A percentile compares a stretch with the other conserved stretches of the same genome.
phyloP scores from a whole-genome alignment of 2,888 invertebrate species.

The Cylloceria caligata region DNA sequence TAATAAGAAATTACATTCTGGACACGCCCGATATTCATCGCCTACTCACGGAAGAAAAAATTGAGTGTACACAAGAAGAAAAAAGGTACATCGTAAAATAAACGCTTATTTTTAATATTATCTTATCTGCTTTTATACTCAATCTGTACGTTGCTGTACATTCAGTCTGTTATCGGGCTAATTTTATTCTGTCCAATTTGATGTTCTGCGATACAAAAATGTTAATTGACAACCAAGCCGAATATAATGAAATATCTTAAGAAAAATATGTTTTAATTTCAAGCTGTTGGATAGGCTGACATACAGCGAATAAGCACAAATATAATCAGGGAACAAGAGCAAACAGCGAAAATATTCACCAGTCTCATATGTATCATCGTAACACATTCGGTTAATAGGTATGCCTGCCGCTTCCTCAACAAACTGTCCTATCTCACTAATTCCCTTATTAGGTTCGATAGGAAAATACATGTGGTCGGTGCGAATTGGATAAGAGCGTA shows the following conservation, averaged over 20 bases:
- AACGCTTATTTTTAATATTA: not conserved
- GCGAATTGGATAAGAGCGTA: conserved; percentile 64
- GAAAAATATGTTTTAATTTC: not conserved
- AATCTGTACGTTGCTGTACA: too few relatives aligned
- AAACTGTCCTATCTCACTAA: conserved; percentile 59
- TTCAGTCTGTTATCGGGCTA: too few relatives aligned
- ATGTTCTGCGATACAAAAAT: not conserved
- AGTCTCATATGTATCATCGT: not conserved
- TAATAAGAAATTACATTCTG: conserved; percentile 59
- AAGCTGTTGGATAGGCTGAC: not conserved
- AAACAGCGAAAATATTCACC: not conserved
- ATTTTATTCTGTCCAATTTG: too few relatives aligned
- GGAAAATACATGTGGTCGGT: conserved; percentile 56
- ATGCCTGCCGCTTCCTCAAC: conserved; percentile 52
- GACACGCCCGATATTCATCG: conserved; percentile 56
- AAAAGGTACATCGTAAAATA: not conserved
- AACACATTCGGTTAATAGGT: conserved; percentile 28
- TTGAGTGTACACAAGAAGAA: conserved; percentile 2
- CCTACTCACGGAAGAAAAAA: not conserved
- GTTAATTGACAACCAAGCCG: not conserved
- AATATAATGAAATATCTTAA: not conserved
- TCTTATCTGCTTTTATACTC: not conserved
- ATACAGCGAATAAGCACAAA: not conserved
- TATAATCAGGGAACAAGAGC: not conserved
- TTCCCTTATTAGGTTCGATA: conserved; percentile 65